Evolutionary conservation across 2,113 vertebrate species (phyloP).

Genomic region (Paracanthobrama guichenoti): DNA sequence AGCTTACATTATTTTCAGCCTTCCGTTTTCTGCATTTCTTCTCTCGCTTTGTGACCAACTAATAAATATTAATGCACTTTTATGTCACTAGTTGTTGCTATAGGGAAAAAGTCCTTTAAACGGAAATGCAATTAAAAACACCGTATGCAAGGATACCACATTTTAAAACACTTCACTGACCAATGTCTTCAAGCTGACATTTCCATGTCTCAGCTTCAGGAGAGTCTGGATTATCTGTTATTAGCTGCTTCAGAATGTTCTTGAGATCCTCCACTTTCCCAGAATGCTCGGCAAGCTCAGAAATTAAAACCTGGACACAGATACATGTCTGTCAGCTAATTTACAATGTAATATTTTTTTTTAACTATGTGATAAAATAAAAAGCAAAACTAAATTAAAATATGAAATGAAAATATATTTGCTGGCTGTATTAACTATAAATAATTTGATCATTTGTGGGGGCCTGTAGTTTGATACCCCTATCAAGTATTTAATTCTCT

Average conservation of each 20-base stretch:
- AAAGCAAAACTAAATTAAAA: not conserved
- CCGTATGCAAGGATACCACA: not conserved
- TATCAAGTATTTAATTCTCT: not conserved
- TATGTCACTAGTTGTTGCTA: not conserved
- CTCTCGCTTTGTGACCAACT: slow-evolving; percentile 8
- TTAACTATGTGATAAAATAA: not conserved
- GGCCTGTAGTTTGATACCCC: not conserved
- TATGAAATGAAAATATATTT: not conserved
- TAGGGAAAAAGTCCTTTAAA: not conserved
- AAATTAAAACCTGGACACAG: slow-evolving; percentile 82
- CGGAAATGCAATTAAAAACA: not conserved
- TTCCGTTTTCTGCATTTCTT: not conserved
- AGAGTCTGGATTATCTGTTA: slow-evolving; percentile 87
- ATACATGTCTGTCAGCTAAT: not conserved
- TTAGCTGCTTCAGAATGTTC: slow-evolving; percentile 80
- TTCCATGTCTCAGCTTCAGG: slow-evolving; percentile 90
- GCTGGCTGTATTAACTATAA: not conserved
- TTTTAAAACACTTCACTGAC: slow-evolving; percentile 72
- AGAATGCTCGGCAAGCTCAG: slow-evolving; percentile 86
- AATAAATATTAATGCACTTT: not conserved
- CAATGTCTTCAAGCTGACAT: slow-evolving; percentile 88
- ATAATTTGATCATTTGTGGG: not conserved
- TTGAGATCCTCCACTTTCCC: slow-evolving; percentile 90
- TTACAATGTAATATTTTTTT: not conserved
- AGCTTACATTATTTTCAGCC: slow-evolving; percentile 17